Percentiles rank a stretch among this genome's conserved stretches.
phyloP scores from a whole-genome alignment of 1,140 invertebrate species.

The Cecropterus lyciades region DNA sequence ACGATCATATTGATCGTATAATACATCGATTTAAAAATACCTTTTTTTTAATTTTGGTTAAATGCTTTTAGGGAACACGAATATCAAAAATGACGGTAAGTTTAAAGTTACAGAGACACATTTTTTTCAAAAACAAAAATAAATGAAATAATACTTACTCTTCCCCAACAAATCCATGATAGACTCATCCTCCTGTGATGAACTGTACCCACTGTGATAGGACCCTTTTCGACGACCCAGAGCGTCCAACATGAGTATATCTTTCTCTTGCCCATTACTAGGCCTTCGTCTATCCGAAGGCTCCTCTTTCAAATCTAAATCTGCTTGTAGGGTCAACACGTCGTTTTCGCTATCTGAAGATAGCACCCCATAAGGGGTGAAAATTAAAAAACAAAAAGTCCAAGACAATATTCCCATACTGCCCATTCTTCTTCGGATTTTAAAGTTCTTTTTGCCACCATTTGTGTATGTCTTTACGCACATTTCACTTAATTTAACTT shows the following conservation, averaged over 20 bases:
- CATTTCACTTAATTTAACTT: conserved; percentile 57
- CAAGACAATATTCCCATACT: conserved; percentile 37
- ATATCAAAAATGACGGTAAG: not conserved
- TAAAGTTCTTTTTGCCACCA: conserved; percentile 69
- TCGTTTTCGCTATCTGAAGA: conserved; percentile 70
- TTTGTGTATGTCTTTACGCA: conserved; percentile 37
- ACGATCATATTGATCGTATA: no score
- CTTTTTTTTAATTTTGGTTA: no score
- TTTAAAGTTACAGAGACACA: not conserved
- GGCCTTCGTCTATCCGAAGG: conserved; percentile 81
- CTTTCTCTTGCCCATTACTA: conserved; percentile 88
- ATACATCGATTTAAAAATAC: no score
- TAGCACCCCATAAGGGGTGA: conserved; percentile 46
- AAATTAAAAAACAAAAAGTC: conserved; percentile 55
- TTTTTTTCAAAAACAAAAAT: not conserved
- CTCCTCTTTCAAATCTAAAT: conserved; percentile 62
- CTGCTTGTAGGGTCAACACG: conserved; percentile 72
- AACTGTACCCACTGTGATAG: conserved; percentile 61
- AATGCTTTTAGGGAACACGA: no score
- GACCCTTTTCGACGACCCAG: conserved; percentile 87
- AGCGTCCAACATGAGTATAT: conserved; percentile 89
- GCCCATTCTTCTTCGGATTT: conserved; percentile 71
- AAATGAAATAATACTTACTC: conserved; percentile 87
- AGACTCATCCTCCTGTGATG: conserved; percentile 86
- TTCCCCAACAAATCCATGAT: conserved; percentile 93